Conservation (phyloP, 1,140 invertebrate species). For the Zelostemma sp. region DNA sequence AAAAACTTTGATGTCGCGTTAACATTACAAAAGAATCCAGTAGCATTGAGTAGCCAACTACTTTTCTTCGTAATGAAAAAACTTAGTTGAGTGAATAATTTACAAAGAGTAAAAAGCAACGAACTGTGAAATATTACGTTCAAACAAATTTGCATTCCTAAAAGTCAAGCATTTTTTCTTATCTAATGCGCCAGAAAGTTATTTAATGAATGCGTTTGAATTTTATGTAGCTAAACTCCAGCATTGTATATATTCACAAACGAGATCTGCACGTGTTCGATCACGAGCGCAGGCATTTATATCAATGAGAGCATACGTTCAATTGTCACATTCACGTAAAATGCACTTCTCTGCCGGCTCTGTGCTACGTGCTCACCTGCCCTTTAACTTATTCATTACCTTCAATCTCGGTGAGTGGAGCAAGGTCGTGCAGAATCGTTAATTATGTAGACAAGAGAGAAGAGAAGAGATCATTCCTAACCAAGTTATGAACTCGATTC, state of each 20-base stretch:
- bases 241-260: slow-evolving; percentile 14
- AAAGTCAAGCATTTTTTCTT: no score
- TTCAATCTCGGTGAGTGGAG: slow-evolving; percentile 67
- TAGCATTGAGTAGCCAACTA: background rate
- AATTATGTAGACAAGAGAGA: slow-evolving; percentile 58
- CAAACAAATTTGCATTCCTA: no score
- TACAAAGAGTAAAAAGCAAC: slow-evolving; percentile 56
- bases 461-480: slow-evolving; percentile 35
- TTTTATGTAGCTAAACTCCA: no score
- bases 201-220: slow-evolving; percentile 35
- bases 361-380: slow-evolving; percentile 27
- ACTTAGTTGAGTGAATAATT: background rate
- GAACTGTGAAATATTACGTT: no score
- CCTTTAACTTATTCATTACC: slow-evolving; percentile 62
- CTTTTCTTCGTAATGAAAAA: slow-evolving; percentile 6
- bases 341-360: slow-evolving; percentile 18
- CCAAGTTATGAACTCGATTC: slow-evolving; percentile 49
- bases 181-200: slow-evolving; percentile 45
- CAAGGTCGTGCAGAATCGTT: slow-evolving; percentile 61
- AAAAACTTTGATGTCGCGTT: slow-evolving; percentile 28
- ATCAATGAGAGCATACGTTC: slow-evolving; percentile 6
- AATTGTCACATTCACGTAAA: slow-evolving; percentile 18
- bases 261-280: slow-evolving; percentile 28
- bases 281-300: slow-evolving; percentile 8
- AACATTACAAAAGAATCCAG: slow-evolving; percentile 15